Conservation (phyloP, 2,888 invertebrate species). For the Polydrusus cervinus region DNA sequence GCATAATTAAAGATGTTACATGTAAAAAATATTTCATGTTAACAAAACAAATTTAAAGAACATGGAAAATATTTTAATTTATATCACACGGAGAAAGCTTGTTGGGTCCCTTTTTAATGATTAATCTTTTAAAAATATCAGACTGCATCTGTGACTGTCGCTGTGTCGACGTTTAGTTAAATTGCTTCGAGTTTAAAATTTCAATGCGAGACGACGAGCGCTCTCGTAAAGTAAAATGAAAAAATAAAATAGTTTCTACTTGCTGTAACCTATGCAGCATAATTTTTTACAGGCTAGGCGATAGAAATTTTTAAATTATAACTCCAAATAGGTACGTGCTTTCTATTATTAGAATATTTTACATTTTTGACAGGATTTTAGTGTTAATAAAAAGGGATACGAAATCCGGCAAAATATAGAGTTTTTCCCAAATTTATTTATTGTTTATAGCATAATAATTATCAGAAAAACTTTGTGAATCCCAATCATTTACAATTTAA, state of each 20-base stretch:
- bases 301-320: too few species aligned
- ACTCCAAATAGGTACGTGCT: too few species aligned
- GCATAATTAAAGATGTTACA: too few species aligned
- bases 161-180: conserved; percentile 29
- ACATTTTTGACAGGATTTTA: too few species aligned
- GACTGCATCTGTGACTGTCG: conserved; percentile 43
- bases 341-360: too few species aligned
- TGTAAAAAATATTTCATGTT: background rate
- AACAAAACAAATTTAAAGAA: background rate
- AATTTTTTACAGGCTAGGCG: conserved; percentile 16
- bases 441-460: too few species aligned
- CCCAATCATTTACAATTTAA: too few species aligned
- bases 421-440: too few species aligned
- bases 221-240: conserved; percentile 39
- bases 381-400: too few species aligned
- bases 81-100: background rate
- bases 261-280: conserved; percentile 36
- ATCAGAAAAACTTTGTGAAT: too few species aligned
- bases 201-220: conserved; percentile 39
- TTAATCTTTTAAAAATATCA: conserved; percentile 49
- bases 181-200: conserved; percentile 47
- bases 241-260: conserved; percentile 51
- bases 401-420: too few species aligned
- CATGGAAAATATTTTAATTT: background rate
- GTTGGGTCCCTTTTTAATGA: conserved; percentile 34